Conservation (phyloP, 1,140 invertebrate genomes). For the Cherax destructor region DNA sequence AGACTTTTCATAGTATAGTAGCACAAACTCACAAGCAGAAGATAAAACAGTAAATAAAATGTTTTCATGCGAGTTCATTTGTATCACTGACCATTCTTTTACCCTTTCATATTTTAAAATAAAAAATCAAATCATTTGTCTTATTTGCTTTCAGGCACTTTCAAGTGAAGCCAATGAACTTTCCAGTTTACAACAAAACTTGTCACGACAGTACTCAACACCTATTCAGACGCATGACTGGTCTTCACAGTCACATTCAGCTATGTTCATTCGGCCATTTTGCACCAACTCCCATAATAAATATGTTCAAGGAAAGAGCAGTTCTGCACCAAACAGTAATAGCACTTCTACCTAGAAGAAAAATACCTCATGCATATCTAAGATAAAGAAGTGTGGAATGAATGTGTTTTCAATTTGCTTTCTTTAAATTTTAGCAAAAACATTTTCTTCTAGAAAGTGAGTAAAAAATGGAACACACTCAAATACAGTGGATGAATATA, state of each 20-base stretch:
- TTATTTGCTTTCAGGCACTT: slow-evolving; percentile 82
- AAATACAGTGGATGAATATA: not conserved
- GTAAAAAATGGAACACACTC: not conserved
- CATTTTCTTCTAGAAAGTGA: not conserved
- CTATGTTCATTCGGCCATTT: slow-evolving; percentile 70
- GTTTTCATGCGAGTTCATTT: too few relatives aligned
- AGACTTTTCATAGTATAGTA: too few relatives aligned
- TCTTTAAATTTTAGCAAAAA: not conserved
- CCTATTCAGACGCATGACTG: slow-evolving; percentile 90
- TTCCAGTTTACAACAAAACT: slow-evolving; percentile 96
- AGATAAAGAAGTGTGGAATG: not conserved
- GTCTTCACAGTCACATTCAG: slow-evolving; percentile 75
- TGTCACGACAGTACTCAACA: slow-evolving; percentile 92
- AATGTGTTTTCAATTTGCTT: not conserved
- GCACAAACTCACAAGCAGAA: too few relatives aligned
- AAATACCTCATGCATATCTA: not conserved
- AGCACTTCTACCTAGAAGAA: not conserved
- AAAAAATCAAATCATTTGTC: too few relatives aligned
- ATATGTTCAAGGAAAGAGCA: not conserved
- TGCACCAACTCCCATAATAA: slow-evolving; percentile 55
- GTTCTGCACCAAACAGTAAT: not conserved
- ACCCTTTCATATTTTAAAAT: too few relatives aligned
- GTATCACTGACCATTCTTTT: too few relatives aligned
- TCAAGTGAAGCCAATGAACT: slow-evolving; percentile 97
- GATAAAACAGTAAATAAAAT: too few relatives aligned